Percentiles rank a stretch among this genome's conserved stretches.
phyloP scores from a whole-genome alignment of 2,888 invertebrate genomes.

The Coecobrya sp. region DNA sequence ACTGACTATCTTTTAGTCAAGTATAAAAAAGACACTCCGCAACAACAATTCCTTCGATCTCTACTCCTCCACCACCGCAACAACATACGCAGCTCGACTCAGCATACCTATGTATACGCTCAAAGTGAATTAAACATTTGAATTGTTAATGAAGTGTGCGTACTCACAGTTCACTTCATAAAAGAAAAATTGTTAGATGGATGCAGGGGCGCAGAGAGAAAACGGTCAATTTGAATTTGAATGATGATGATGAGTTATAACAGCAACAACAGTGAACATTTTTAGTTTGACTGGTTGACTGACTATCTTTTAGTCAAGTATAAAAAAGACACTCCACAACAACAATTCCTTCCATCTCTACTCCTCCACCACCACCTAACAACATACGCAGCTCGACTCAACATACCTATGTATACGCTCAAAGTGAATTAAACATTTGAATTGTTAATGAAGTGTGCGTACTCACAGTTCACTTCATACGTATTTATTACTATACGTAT shows the following conservation, averaged over 20 bases:
- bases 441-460: conserved; percentile 52
- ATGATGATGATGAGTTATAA: conserved; percentile 71
- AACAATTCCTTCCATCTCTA: neutral
- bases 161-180: neutral
- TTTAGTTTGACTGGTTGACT: conserved; percentile 59
- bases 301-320: conserved; percentile 53
- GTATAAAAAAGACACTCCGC: conserved; percentile 15
- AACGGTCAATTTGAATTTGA: conserved; percentile 69
- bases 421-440: conserved; percentile 60
- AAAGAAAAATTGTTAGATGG: too few species aligned
- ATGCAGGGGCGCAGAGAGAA: neutral
- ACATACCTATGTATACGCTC: too few species aligned
- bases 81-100: neutral
- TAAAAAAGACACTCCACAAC: conserved; percentile 7
- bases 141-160: conserved; percentile 53
- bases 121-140: conserved; percentile 59
- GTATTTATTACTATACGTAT: too few species aligned
- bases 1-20: conserved; percentile 62
- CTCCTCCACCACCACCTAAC: neutral
- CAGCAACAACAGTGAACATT: conserved; percentile 12
- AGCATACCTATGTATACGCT: too few species aligned
- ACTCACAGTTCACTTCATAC: neutral
- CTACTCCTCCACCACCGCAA: neutral
- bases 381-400: neutral
- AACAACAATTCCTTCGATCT: neutral